Evolutionary conservation across 2,888 invertebrate species (phyloP), one percentile per base, ranked within the genome.

Genomic region (Sialis lutaria): DNA sequence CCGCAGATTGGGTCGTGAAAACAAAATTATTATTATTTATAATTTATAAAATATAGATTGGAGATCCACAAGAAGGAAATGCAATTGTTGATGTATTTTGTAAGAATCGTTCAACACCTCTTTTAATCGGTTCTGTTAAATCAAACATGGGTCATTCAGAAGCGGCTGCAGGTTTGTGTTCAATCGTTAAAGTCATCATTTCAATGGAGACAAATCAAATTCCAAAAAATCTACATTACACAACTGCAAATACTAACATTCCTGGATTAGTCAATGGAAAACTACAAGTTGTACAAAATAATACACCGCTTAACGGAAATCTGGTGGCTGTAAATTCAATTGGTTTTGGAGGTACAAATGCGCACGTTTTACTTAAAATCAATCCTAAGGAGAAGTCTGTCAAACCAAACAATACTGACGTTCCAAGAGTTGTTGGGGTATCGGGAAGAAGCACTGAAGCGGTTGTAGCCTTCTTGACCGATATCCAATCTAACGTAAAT

Each of bases 141-240:
- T 68, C 69, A 2, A 69, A 69, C 45, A 58, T 70, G 30, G 69
- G 69, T 0, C 65, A 65, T 42, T 54, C 58, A 1, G 67, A 68
- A 46, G 63, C 65, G 4, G 64, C 64, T 4, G 61, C 67, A 2
- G 68, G 67, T 6, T 61, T 77, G 32, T 69, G 71, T 40, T 68
- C 73, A 7, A 57, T 79, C 32, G 70, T 70, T 1, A 79, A 79
- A 65, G 74, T 67, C 1, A 53, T 79, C 8, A 66, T 85, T 33
- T 75, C 77, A 0, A 82, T 82, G 67, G 79, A 85, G 54, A 67
- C 65, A 8, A 77, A 77, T 1, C 51, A 64, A 8, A 66, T 87
- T 43, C 81, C 85, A 1, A 76, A 76, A 1, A 87, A 87, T 61
- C 64, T 87, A 12, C 75, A 87, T 59, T 84, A 68, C 59, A 63